Percentiles rank a stretch among this genome's conserved stretches.
These are phyloP conservation scores for Centropus bengalensis DNA, from an alignment of 2,113 vertebrate species.

Conservation along the genomic window DNA sequence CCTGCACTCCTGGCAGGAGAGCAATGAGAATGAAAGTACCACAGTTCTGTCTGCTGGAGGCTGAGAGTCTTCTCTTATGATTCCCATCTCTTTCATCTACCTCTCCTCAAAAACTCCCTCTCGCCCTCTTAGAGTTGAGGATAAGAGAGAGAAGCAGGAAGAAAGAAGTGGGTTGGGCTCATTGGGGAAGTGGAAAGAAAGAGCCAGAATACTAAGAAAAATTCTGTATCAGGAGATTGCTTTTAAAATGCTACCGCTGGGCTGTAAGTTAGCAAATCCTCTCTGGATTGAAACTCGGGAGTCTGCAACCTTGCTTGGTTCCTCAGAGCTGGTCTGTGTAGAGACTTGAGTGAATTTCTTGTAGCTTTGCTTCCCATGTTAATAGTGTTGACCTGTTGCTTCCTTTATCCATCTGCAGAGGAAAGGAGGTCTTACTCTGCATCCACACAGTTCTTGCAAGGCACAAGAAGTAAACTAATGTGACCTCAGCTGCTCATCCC, in stretches of 20 bases:
- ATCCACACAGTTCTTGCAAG: neutral
- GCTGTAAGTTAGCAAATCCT: neutral
- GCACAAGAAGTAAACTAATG: neutral
- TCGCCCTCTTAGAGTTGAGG: neutral
- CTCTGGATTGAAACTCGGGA: neutral
- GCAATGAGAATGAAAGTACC: neutral
- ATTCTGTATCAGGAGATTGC: neutral
- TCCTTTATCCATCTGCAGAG: neutral
- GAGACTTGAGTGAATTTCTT: neutral
- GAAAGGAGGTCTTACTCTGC: neutral
- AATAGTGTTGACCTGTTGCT: neutral
- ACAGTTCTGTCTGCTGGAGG: neutral
- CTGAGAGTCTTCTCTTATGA: neutral
- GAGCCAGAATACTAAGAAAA: neutral
- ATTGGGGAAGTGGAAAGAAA: neutral
- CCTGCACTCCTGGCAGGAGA: neutral
- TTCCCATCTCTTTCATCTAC: neutral
- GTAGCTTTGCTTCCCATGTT: neutral
- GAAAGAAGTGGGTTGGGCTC: neutral
- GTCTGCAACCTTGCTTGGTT: neutral
- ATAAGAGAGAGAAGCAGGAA: neutral
- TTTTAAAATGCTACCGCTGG: neutral
- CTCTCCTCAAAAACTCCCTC: neutral
- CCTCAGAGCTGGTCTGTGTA: neutral
- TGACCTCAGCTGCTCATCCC: neutral